phyloP scores from a whole-genome alignment of 1,140 invertebrate genomes.

The Mactra quadrangularis region DNA sequence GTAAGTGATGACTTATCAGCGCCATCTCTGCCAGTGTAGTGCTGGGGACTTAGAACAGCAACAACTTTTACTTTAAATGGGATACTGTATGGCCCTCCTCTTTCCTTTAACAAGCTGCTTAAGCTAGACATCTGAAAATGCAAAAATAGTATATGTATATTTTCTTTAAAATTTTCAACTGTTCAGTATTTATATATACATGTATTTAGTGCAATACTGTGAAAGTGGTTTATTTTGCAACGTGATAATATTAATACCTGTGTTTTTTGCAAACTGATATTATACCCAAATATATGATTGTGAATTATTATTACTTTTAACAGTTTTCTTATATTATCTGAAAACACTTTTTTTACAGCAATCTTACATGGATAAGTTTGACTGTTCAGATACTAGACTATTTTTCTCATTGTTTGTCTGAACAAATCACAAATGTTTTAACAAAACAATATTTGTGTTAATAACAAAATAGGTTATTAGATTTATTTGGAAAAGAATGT shows the following conservation, averaged over 20 bases:
- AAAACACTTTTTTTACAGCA: too few relatives aligned
- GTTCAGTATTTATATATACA: neutral
- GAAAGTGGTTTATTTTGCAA: neutral
- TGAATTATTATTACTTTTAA: too few relatives aligned
- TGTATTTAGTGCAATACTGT: neutral
- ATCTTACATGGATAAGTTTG: too few relatives aligned
- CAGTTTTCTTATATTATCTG: too few relatives aligned
- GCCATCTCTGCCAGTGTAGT: slow-evolving; percentile 24
- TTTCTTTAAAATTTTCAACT: neutral
- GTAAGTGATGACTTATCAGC: neutral
- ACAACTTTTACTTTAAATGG: slow-evolving; percentile 16
- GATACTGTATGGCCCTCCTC: slow-evolving; percentile 17
- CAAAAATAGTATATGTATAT: slow-evolving; percentile 23
- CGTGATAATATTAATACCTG: neutral
- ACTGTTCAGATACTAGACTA: too few relatives aligned
- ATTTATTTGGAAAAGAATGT: too few relatives aligned
- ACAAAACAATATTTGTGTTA: too few relatives aligned
- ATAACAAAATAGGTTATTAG: too few relatives aligned
- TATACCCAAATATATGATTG: too few relatives aligned
- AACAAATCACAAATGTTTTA: too few relatives aligned
- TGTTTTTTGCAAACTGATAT: neutral
- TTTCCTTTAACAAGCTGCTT: slow-evolving; percentile 4
- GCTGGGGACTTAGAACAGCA: neutral
- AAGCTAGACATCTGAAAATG: slow-evolving; percentile 41
- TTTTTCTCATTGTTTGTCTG: too few relatives aligned